phyloP scores from a whole-genome alignment of 2,797 vertebrate genomes.

The Crossoptilon crossoptilon region DNA sequence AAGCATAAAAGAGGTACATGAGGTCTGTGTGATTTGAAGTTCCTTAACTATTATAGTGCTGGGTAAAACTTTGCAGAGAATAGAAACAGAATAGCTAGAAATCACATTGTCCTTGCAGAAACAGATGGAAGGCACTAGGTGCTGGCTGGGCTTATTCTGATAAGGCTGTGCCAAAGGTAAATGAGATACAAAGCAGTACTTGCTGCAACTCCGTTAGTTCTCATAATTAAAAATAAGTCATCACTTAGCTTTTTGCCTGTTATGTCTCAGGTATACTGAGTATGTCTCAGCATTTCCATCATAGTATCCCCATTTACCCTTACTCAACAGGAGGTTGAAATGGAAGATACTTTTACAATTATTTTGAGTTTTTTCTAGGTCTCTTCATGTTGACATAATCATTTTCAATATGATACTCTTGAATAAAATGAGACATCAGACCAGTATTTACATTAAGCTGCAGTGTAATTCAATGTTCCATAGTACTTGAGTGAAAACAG shows the following conservation, averaged over 20 bases:
- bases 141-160: background rate
- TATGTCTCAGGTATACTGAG: background rate
- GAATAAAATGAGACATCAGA: background rate
- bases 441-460: conserved; percentile 10
- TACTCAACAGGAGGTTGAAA: background rate
- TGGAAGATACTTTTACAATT: background rate
- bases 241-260: background rate
- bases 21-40: background rate
- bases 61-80: background rate
- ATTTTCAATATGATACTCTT: background rate
- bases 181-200: background rate
- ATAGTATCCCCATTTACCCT: background rate
- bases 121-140: fast-evolving
- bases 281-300: background rate
- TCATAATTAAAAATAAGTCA: background rate
- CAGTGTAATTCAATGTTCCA: background rate
- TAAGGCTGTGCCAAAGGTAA: background rate
- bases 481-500: background rate
- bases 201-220: background rate
- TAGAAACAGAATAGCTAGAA: background rate
- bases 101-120: background rate
- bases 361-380: conserved; percentile 13
- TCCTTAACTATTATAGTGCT: background rate
- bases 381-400: conserved; percentile 9
- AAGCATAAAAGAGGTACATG: background rate